These are phyloP conservation scores for Lepidurus couesii DNA, from an alignment of 1,140 invertebrate genomes.

Conservation along the genomic window DNA sequence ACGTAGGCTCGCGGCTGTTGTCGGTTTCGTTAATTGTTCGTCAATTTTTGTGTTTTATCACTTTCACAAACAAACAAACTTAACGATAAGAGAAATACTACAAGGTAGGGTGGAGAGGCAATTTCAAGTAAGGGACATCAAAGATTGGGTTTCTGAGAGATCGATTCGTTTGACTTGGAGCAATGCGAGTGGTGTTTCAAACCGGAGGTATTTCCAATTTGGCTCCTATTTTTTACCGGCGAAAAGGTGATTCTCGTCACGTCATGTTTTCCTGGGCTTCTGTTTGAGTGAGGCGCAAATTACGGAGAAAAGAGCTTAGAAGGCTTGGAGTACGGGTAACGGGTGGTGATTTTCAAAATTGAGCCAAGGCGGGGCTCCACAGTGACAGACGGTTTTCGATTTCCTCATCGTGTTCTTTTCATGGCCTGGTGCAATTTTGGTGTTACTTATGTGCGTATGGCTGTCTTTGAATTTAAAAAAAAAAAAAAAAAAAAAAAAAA, in stretches of 20 bases:
- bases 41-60: too few relatives aligned
- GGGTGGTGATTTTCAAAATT: not conserved
- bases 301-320: not conserved
- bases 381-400: not conserved
- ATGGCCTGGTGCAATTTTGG: not conserved
- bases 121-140: too few relatives aligned
- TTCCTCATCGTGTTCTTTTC: not conserved
- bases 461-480: too few relatives aligned
- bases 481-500: too few relatives aligned
- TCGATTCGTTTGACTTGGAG: too few relatives aligned
- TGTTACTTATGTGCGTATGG: not conserved
- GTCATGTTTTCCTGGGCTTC: not conserved
- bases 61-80: too few relatives aligned
- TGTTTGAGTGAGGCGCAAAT: not conserved
- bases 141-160: too few relatives aligned
- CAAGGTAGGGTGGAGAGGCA: too few relatives aligned
- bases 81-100: too few relatives aligned
- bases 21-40: too few relatives aligned
- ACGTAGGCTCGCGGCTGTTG: too few relatives aligned
- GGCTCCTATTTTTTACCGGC: not conserved
- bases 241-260: not conserved
- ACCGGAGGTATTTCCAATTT: not conserved
- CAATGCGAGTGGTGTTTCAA: too few relatives aligned
- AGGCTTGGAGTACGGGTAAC: not conserved
- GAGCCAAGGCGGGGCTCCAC: slow-evolving; percentile 1